phyloP scores from a whole-genome alignment of 1,140 invertebrate genomes.

The Oreohelix idahoensis region DNA sequence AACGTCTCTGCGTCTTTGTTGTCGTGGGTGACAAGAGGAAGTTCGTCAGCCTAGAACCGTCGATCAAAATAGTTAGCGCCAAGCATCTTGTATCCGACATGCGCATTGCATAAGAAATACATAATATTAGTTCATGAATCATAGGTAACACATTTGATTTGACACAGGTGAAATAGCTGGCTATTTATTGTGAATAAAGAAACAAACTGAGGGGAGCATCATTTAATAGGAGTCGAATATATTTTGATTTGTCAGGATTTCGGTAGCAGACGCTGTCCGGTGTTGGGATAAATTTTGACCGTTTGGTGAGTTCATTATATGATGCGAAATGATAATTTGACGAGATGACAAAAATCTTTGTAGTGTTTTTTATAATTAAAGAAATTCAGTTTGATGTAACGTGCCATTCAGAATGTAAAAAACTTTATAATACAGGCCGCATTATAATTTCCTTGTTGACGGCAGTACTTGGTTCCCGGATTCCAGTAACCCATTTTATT shows the following conservation, averaged over 20 bases:
- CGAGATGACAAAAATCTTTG: background rate
- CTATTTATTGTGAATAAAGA: too few species aligned
- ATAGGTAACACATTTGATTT: background rate
- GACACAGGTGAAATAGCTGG: too few species aligned
- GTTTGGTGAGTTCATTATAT: background rate
- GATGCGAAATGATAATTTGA: background rate
- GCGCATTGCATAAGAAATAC: too few species aligned
- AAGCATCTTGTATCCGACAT: background rate
- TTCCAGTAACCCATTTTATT: background rate
- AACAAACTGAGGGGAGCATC: too few species aligned
- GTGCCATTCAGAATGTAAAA: background rate
- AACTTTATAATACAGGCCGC: background rate
- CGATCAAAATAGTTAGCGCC: background rate
- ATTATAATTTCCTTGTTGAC: background rate
- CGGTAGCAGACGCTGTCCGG: slow-evolving; percentile 27
- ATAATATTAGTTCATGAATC: background rate
- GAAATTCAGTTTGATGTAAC: background rate
- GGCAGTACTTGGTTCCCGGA: background rate
- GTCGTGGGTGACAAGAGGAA: slow-evolving; percentile 39
- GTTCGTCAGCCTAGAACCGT: background rate
- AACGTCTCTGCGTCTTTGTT: slow-evolving; percentile 18
- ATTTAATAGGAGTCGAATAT: too few species aligned
- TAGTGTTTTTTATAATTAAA: background rate
- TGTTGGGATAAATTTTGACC: slow-evolving; percentile 15
- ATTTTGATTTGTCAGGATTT: too few species aligned